Conservation (phyloP, 2,797 vertebrate genomes). For the Gadopsis bispinosus region DNA sequence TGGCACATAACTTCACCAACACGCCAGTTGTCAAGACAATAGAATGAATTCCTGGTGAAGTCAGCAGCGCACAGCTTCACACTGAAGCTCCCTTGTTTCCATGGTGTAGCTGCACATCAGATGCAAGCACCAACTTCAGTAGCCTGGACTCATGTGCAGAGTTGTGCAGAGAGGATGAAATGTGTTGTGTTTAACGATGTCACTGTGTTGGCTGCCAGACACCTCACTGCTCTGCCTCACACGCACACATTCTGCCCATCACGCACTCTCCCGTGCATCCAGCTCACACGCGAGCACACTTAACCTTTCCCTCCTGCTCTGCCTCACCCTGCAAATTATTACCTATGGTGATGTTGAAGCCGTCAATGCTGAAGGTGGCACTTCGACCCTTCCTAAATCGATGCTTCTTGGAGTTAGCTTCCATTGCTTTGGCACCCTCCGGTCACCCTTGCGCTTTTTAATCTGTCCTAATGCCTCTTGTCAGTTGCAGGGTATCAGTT, state of each 20-base stretch:
- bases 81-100: slow-evolving; percentile 74
- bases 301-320: slow-evolving; percentile 30
- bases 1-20: slow-evolving; percentile 71
- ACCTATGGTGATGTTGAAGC: slow-evolving; percentile 98
- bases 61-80: slow-evolving; percentile 62
- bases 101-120: slow-evolving; percentile 73
- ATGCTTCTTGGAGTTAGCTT: slow-evolving; percentile 90
- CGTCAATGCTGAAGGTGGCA: slow-evolving; percentile 97
- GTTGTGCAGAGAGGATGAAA: slow-evolving; percentile 60
- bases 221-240: slow-evolving; percentile 41
- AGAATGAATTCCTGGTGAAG: slow-evolving; percentile 70
- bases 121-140: slow-evolving; percentile 67
- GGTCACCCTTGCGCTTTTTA: slow-evolving; percentile 41
- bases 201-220: slow-evolving; percentile 13
- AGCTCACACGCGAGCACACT: slow-evolving; percentile 43
- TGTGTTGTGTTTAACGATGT: slow-evolving; percentile 56
- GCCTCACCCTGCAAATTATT: slow-evolving; percentile 75
- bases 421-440: slow-evolving; percentile 82
- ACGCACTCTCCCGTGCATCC: slow-evolving; percentile 34
- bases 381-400: slow-evolving; percentile 95
- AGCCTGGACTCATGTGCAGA: slow-evolving; percentile 58
- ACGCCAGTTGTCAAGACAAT: slow-evolving; percentile 80
- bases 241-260: slow-evolving; percentile 32
- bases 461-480: slow-evolving; percentile 43
- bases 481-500: slow-evolving; percentile 63